phyloP scores from a whole-genome alignment of 2,797 vertebrate species.

The Oryzias sinensis region DNA sequence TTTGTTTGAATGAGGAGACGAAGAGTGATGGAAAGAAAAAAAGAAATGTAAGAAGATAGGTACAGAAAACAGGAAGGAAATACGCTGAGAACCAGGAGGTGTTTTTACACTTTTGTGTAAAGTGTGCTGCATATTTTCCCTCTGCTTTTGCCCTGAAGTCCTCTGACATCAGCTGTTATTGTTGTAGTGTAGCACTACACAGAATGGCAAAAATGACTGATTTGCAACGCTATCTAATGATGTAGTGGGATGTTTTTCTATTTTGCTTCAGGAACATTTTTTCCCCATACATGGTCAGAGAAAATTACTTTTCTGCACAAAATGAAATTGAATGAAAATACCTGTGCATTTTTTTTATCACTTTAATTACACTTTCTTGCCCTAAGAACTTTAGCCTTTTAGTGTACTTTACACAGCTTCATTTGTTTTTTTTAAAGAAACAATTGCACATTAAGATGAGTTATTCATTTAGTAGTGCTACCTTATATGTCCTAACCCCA shows the following conservation, averaged over 20 bases:
- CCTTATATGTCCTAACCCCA: too few relatives aligned
- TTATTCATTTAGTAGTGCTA: too few relatives aligned
- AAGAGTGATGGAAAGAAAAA: slow-evolving; percentile 16
- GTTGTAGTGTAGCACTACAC: slow-evolving; percentile 27
- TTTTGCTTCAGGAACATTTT: not conserved
- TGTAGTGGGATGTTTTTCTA: too few relatives aligned
- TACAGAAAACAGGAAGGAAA: slow-evolving; percentile 2
- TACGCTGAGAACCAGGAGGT: slow-evolving; percentile 11
- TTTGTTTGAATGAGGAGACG: not conserved
- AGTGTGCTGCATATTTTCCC: slow-evolving; percentile 45
- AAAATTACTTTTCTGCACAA: too few relatives aligned
- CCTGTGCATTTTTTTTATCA: too few relatives aligned
- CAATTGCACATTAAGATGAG: too few relatives aligned
- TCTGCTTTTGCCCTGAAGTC: slow-evolving; percentile 65
- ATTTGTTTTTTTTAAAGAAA: too few relatives aligned
- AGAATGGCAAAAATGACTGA: slow-evolving; percentile 16
- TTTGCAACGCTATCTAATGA: too few relatives aligned
- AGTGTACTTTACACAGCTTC: too few relatives aligned
- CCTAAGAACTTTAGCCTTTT: not conserved
- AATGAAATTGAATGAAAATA: too few relatives aligned
- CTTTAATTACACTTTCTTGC: too few relatives aligned
- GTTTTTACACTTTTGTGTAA: slow-evolving; percentile 30
- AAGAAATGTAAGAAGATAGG: slow-evolving; percentile 22
- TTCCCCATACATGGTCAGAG: too few relatives aligned
- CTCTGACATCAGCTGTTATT: slow-evolving; percentile 52